A percentile compares a stretch with the other conserved stretches of the same genome.
Conservation (phyloP, 1,140 invertebrate species). For the Diorhabda carinulata region DNA sequence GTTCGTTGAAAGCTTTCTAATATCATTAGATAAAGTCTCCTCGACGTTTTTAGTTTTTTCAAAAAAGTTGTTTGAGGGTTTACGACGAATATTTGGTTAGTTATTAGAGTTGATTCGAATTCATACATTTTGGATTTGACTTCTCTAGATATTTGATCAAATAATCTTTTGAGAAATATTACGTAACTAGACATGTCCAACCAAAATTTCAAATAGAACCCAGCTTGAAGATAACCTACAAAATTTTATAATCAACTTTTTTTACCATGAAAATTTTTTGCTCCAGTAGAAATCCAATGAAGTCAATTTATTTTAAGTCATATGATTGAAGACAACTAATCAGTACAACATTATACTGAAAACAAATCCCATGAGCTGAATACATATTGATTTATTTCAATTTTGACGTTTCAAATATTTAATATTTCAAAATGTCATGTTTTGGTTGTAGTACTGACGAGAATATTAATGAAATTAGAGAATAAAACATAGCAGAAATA, state of each 20-base stretch:
- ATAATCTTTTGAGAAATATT: neutral
- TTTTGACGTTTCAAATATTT: too few relatives aligned
- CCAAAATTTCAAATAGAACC: conserved; percentile 5
- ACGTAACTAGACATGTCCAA: neutral
- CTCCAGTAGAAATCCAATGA: neutral
- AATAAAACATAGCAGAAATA: too few relatives aligned
- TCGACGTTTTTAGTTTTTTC: neutral
- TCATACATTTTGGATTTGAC: neutral
- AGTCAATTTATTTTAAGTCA: neutral
- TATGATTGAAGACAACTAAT: too few relatives aligned
- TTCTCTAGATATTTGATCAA: neutral
- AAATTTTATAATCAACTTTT: neutral
- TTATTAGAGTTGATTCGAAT: neutral
- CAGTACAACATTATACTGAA: too few relatives aligned
- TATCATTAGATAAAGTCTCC: neutral
- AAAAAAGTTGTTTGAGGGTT: neutral
- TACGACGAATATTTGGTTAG: neutral
- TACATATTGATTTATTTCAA: too few relatives aligned
- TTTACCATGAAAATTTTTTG: neutral
- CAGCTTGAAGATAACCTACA: conserved; percentile 1
- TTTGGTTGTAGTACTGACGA: too few relatives aligned
- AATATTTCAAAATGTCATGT: too few relatives aligned
- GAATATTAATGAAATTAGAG: too few relatives aligned
- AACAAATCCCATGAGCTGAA: too few relatives aligned
- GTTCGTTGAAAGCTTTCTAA: conserved; percentile 1